phyloP scores from a whole-genome alignment of 2,797 vertebrate species.

The Acipenser transmontanus region DNA sequence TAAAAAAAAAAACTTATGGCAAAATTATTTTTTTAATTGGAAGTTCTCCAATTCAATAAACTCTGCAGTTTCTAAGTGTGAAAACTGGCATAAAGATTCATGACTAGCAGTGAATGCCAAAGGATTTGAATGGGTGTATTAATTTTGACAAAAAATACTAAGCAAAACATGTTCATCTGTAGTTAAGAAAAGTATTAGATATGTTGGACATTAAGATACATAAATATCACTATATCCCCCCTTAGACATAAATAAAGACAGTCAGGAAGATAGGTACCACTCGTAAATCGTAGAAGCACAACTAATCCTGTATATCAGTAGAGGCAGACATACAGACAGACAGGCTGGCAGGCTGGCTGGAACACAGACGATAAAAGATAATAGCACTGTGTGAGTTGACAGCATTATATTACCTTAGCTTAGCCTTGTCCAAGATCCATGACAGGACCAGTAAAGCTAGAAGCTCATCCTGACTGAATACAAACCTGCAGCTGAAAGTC shows the following conservation, averaged over 20 bases:
- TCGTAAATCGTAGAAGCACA: too few species aligned
- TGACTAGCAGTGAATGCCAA: neutral
- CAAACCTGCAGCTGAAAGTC: neutral
- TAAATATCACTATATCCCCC: neutral
- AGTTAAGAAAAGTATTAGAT: neutral
- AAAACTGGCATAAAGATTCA: slow-evolving; percentile 14
- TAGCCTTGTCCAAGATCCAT: neutral
- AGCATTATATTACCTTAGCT: too few species aligned
- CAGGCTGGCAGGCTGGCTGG: too few species aligned
- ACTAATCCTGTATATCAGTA: too few species aligned
- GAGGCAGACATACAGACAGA: too few species aligned
- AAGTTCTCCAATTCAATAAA: slow-evolving; percentile 15
- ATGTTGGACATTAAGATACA: neutral
- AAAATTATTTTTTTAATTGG: slow-evolving; percentile 16
- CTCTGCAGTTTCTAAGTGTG: slow-evolving; percentile 10
- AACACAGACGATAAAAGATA: too few species aligned
- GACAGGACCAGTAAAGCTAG: neutral
- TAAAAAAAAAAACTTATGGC: neutral
- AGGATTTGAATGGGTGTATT: too few species aligned
- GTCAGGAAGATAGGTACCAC: too few species aligned
- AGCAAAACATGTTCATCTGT: neutral
- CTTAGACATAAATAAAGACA: neutral
- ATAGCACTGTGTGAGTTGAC: too few species aligned
- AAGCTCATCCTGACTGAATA: neutral
- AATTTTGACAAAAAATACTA: too few species aligned